Evolutionary conservation across 2,113 vertebrate species (phyloP), one percentile per base, ranked within the genome.

Genomic region (Eidolon helvum): DNA sequence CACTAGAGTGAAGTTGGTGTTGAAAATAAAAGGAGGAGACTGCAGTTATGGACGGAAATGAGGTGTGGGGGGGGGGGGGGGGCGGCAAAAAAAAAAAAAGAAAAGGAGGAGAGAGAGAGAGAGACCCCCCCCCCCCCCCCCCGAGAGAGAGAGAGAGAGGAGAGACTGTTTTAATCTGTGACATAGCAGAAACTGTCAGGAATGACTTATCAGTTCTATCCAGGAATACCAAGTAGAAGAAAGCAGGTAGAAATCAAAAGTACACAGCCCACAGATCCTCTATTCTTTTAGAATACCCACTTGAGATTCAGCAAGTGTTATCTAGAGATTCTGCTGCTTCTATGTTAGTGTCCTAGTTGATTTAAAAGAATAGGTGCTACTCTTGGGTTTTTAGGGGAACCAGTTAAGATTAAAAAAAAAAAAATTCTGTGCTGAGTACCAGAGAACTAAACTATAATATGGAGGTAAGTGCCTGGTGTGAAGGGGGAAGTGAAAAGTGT

Each of bases 351-450:
- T n/a, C 4, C 26, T 69, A 57, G 6, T n/a, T 90, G 69, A 61
- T 48, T 84, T 74, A 75, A 92, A 92, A 79, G 43, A 75, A n/a
- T 74, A 96, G 10, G 53, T 92, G 10, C 16, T 92, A 84, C n/a
- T 72, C 45, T 63, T 89, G 26, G 10, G 43, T 38, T 83, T 11
- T 69, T 57, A 86, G 35, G 22, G 33, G 9, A 92, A 77, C 38
- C 40, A 50, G 10, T 92, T 48, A 92, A 94, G 87, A 95, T 92
- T 50, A 16, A 50, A 50, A 50, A 50, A 50, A 50, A n/a, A 57
- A 86, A 15, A 79, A 83, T 93, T 96, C 14, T 68, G 8, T 87
- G 21, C 22, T 28, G 10, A 10, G 26, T 40, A 85, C 33, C 38
- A 97, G 21, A 63, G 33, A 75, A 79, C 30, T 40, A 10, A 75